A percentile compares a stretch with the other conserved stretches of the same genome.
Conservation (phyloP, 1,140 invertebrate genomes). For the Aricia agestis region DNA sequence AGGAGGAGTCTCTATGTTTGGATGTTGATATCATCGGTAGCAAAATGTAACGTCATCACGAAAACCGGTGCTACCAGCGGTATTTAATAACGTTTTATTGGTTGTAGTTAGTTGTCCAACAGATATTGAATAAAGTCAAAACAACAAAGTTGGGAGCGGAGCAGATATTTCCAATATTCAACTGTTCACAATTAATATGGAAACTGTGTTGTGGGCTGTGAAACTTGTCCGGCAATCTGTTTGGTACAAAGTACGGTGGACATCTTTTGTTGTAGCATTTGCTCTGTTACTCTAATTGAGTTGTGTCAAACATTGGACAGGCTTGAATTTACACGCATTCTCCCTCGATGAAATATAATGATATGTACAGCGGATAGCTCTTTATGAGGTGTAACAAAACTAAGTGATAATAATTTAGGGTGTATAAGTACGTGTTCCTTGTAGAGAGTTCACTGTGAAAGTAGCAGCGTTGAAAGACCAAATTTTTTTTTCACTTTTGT, state of each 20-base stretch:
- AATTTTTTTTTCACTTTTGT: too few species aligned
- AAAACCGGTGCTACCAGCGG: too few species aligned
- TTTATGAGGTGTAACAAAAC: too few species aligned
- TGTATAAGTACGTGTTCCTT: too few species aligned
- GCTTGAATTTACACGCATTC: not conserved
- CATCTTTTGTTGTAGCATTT: not conserved
- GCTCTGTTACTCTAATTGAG: not conserved
- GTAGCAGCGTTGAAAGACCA: too few species aligned
- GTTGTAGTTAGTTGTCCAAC: not conserved
- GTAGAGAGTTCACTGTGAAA: too few species aligned
- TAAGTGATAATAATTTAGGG: too few species aligned
- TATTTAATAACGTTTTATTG: not conserved
- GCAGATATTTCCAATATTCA: conserved; percentile 13
- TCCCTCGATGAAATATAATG: not conserved
- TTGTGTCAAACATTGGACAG: not conserved
- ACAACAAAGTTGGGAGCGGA: conserved; percentile 5
- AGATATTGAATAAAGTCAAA: not conserved
- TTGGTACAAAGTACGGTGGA: not conserved
- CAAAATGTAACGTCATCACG: too few species aligned
- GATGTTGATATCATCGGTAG: too few species aligned
- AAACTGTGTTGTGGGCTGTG: conserved; percentile 17
- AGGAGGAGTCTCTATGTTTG: too few species aligned
- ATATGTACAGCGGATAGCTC: too few species aligned
- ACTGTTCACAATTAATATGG: conserved; percentile 21
- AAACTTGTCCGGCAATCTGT: conserved; percentile 16